Base-by-base conservation (phyloP, 2,797 vertebrate species). In the Melanotaenia pygmaea region DNA sequence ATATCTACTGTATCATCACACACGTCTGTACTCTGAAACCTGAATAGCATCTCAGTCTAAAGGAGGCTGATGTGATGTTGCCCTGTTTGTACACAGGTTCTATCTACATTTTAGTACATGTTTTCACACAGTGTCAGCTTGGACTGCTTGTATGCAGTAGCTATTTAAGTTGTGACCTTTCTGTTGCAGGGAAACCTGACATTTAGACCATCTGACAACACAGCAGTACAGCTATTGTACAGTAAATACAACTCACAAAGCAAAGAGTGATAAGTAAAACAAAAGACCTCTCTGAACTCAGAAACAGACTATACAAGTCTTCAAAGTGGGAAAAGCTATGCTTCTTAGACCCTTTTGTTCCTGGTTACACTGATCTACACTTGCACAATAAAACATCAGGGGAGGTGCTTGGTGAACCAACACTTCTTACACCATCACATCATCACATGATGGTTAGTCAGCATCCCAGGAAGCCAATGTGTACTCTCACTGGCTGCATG, bases 161-260 rank as follows among this genome's bases (percentile, higher is more conserved):
- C 37, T 58, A 34, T 65, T 70, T 45, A 58, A 32, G 60, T 22
- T 56, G 13, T 67, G 80, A 75, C 77, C 59, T 80, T 73, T 77
- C 24, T 67, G 32, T 34, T 59, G 45, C 24, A 70, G 45, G 40
- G 30, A 24, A 34, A 65, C 58, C 28, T 78, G 59, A 71, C 74
- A 74, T 79, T 77, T 51, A 61, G 32, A 64, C 40, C 43, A 64
- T 35, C 61, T 60, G 63, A 72, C 37, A 54, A 51, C 50, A 54
- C 9, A 28, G 61, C 59, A 73, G 63, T 5, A 1, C 58, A 77
- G 43, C 51, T 51, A 35, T 64, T 76, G 61, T 67, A 61, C 67
- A 54, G 62, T n/a, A 65, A 58, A 76, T 51, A 65, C 26, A 50
- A 75, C 45, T 61, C 70, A 43, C 59, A 37, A 51, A 54, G 38